Conservation (phyloP, 2,113 vertebrate genomes). For the Microcebus lehilahytsara region DNA sequence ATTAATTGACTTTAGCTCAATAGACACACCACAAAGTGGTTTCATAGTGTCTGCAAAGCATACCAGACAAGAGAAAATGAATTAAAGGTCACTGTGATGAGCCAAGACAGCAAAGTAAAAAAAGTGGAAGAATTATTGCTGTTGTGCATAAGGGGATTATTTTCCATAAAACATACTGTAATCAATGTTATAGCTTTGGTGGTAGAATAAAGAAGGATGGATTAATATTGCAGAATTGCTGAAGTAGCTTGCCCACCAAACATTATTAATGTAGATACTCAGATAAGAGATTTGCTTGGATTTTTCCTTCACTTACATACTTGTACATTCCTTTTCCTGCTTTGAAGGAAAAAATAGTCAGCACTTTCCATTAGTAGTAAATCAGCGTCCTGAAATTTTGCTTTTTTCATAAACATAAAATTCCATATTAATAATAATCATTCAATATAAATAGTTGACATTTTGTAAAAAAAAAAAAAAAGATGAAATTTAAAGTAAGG, state of each 20-base stretch:
- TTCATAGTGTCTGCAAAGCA: slow-evolving; percentile 52
- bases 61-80: slow-evolving; percentile 61
- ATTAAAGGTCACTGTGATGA: slow-evolving; percentile 61
- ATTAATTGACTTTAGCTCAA: slow-evolving; percentile 61
- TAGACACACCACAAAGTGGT: slow-evolving; percentile 41
- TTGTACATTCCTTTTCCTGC: neutral
- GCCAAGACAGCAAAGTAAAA: slow-evolving; percentile 26
- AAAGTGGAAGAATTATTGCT: neutral
- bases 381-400: neutral
- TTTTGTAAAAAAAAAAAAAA: neutral
- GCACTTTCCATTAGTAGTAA: neutral
- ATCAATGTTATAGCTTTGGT: neutral
- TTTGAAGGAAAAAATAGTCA: slow-evolving; percentile 3
- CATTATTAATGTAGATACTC: neutral
- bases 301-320: neutral
- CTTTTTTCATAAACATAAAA: neutral
- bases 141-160: neutral
- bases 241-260: neutral
- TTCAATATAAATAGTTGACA: neutral
- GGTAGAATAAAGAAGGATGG: neutral
- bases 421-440: neutral
- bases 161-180: neutral
- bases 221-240: neutral
- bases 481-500: neutral
- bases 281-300: neutral